A percentile compares a stretch with the other conserved stretches of the same genome.
Conservation (phyloP, 2,113 vertebrate species). For the Hucho hucho region DNA sequence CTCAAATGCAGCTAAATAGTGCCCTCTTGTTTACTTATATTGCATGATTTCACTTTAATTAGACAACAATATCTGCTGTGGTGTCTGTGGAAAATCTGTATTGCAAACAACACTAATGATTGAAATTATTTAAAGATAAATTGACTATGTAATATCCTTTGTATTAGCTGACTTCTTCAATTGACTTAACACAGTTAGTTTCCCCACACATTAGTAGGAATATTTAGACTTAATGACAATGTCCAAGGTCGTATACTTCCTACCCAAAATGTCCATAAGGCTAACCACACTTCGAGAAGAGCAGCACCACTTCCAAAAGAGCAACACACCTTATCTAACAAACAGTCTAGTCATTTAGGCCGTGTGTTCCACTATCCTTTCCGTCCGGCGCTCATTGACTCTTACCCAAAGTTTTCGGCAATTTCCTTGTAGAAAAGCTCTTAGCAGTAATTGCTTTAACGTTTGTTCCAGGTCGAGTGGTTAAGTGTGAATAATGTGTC, state of each 20-base stretch:
- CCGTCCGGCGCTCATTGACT: constrained; percentile 14
- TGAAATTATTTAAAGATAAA: background rate
- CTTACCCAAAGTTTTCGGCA: constrained; percentile 83
- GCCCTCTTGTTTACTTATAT: background rate
- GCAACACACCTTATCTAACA: background rate
- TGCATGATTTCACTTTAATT: background rate
- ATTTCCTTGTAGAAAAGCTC: constrained; percentile 84
- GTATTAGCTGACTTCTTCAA: background rate
- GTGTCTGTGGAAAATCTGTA: background rate
- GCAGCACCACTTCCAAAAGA: background rate
- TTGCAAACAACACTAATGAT: constrained; percentile 14
- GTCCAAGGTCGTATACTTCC: background rate
- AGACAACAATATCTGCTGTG: too few relatives aligned
- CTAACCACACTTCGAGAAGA: background rate
- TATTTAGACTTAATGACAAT: background rate
- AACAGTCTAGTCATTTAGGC: background rate
- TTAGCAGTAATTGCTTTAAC: constrained; percentile 89
- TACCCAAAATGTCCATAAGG: background rate
- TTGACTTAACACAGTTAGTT: background rate
- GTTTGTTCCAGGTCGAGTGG: constrained; percentile 92
- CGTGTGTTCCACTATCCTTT: background rate
- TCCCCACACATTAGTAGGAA: background rate
- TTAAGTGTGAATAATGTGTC: constrained; percentile 93
- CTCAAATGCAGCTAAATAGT: background rate
- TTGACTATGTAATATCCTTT: background rate